phyloP scores from a whole-genome alignment of 2,113 vertebrate species.

The Phylloscopus whistleri region DNA sequence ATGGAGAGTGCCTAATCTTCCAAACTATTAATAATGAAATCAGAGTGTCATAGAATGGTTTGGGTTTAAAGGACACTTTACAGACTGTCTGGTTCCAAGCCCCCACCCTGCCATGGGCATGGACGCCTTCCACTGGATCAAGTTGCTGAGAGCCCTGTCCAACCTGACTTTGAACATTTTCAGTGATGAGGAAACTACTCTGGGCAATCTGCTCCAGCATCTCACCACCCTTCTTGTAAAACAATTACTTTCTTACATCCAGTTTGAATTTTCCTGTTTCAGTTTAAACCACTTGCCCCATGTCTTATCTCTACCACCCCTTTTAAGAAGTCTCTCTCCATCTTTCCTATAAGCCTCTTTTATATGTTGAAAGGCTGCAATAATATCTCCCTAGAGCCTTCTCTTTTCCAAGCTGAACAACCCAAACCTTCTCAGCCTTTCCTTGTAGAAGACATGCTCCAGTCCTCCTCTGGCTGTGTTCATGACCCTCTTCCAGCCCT shows the following conservation, averaged over 20 bases:
- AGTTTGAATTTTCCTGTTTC: background rate
- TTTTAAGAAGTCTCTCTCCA: background rate
- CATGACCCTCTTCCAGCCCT: background rate
- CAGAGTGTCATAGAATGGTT: background rate
- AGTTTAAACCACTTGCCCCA: background rate
- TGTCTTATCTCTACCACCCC: background rate
- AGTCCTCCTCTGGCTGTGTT: background rate
- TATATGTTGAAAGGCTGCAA: background rate
- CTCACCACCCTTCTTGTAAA: background rate
- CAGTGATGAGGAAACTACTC: background rate
- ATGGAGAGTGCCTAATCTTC: background rate
- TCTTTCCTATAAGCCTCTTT: background rate
- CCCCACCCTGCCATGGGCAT: rapidly evolving
- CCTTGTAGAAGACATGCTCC: rapidly evolving
- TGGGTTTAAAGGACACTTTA: background rate
- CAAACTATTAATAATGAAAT: background rate
- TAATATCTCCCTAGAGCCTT: background rate
- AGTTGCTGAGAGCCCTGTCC: background rate
- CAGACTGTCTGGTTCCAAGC: background rate
- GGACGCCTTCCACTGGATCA: background rate
- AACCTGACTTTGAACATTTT: background rate
- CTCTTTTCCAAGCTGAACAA: background rate
- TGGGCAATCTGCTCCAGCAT: background rate
- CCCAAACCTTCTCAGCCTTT: background rate
- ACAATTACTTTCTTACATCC: background rate